A percentile compares a stretch with the other conserved stretches of the same genome.
Conservation (phyloP, 2,113 vertebrate species). For the Neolamprologus cancellatus region DNA sequence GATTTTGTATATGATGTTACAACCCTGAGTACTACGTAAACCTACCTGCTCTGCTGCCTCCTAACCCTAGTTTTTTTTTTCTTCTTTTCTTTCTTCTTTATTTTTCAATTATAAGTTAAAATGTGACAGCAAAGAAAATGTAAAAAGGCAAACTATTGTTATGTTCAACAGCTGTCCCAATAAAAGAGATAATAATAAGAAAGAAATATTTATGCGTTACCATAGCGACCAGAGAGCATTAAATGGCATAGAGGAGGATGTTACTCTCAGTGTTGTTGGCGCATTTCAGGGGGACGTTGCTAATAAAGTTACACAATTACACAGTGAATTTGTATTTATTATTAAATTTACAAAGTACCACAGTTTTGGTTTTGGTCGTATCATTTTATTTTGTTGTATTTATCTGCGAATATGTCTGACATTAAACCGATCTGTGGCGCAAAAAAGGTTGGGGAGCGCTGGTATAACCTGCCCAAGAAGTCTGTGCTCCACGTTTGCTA, state of each 20-base stretch:
- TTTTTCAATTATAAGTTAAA: no score
- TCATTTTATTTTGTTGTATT: background rate
- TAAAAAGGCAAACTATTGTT: accelerated
- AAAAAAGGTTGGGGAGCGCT: accelerated
- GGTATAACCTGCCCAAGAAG: background rate
- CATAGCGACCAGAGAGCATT: background rate
- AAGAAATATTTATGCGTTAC: accelerated
- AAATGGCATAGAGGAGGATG: background rate
- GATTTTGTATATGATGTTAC: no score
- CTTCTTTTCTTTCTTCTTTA: no score
- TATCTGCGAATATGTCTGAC: background rate
- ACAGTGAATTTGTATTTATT: background rate
- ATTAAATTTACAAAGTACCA: accelerated
- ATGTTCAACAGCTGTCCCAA: no score
- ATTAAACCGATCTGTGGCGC: accelerated
- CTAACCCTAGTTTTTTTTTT: no score
- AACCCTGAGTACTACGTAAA: accelerated
- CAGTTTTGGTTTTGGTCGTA: background rate
- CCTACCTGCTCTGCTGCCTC: accelerated
- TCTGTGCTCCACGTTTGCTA: background rate
- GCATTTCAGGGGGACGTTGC: accelerated
- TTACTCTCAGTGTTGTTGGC: background rate
- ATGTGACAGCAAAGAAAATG: no score
- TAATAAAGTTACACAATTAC: background rate
- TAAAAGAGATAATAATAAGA: background rate